These are phyloP conservation scores for Eutrigla gurnardus DNA, from an alignment of 2,797 vertebrate species.

Conservation along the genomic window DNA sequence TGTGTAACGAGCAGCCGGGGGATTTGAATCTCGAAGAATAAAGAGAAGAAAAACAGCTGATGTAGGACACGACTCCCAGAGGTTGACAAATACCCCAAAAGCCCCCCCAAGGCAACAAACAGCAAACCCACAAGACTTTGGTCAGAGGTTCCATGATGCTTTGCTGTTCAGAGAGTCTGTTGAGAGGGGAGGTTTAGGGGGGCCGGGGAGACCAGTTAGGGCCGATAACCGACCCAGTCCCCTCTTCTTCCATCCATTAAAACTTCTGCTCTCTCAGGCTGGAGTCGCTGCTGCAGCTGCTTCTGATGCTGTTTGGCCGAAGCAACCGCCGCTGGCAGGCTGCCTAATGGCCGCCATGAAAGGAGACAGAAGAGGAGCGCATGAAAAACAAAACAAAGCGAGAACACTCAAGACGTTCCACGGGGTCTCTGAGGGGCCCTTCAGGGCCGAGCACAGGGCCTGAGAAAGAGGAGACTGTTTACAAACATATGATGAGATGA, in stretches of 20 bases:
- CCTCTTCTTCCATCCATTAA: constrained; percentile 57
- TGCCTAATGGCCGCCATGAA: constrained; percentile 64
- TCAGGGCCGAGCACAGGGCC: constrained; percentile 24
- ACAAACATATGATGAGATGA: constrained; percentile 52
- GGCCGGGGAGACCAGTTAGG: constrained; percentile 66
- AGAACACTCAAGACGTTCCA: constrained; percentile 39
- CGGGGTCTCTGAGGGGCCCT: constrained; percentile 9
- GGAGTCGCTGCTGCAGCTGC: constrained; percentile 45
- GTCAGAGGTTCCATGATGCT: constrained; percentile 39
- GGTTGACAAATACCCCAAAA: constrained; percentile 4
- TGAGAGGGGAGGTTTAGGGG: neutral
- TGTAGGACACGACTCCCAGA: constrained; percentile 37
- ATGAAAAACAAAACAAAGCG: constrained; percentile 35
- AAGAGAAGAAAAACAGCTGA: constrained; percentile 13
- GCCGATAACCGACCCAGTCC: constrained; percentile 31
- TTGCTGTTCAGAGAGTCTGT: constrained; percentile 27
- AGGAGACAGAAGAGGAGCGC: constrained; percentile 30
- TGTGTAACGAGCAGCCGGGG: constrained; percentile 30
- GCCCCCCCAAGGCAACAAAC: constrained; percentile 14
- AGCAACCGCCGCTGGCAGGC: constrained; percentile 47
- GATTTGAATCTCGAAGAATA: constrained; percentile 31
- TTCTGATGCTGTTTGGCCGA: constrained; percentile 38
- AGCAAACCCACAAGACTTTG: constrained; percentile 6
- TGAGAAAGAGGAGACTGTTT: constrained; percentile 46
- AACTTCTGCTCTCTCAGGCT: constrained; percentile 41